These are phyloP conservation scores for Manduca sexta DNA, from an alignment of 1,140 invertebrate genomes.

Conservation along the genomic window DNA sequence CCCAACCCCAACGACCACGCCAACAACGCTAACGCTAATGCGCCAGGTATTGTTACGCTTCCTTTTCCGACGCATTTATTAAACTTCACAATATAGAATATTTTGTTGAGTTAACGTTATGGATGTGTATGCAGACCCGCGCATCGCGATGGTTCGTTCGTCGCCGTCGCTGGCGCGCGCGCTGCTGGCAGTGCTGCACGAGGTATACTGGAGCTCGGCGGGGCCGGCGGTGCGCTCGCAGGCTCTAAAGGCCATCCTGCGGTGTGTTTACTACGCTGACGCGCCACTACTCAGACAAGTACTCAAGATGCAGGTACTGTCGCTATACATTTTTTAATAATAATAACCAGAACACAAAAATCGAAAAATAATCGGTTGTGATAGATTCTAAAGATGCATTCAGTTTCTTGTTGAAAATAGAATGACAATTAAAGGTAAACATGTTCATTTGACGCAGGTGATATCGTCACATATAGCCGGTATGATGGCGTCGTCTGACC, in stretches of 20 bases:
- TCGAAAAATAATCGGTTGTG: background rate
- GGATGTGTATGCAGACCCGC: constrained; percentile 37
- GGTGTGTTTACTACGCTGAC: constrained; percentile 96
- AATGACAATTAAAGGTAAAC: no score
- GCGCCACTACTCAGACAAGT: constrained; percentile 90
- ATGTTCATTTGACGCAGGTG: constrained; percentile 62
- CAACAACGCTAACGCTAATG: constrained; percentile 17
- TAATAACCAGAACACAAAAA: background rate
- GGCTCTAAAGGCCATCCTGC: constrained; percentile 93
- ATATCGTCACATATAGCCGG: constrained; percentile 98
- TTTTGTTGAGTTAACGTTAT: no score
- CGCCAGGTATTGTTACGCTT: no score
- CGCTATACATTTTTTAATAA: background rate
- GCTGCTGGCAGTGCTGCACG: constrained; percentile 93
- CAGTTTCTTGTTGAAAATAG: no score
- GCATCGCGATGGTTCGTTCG: constrained; percentile 57
- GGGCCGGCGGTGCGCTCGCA: constrained; percentile 98
- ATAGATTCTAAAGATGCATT: no score
- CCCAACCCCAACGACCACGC: constrained; percentile 29
- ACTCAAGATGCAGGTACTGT: constrained; percentile 85
- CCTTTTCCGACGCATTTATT: no score
- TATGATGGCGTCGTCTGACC: constrained; percentile 97
- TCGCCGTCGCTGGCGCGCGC: constrained; percentile 77
- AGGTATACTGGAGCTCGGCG: constrained; percentile 97
- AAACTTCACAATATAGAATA: no score